A percentile compares a stretch with the other conserved stretches of the same genome.
These are phyloP conservation scores for Pilophorus perplexus DNA, from an alignment of 2,888 invertebrate species.

Conservation along the genomic window DNA sequence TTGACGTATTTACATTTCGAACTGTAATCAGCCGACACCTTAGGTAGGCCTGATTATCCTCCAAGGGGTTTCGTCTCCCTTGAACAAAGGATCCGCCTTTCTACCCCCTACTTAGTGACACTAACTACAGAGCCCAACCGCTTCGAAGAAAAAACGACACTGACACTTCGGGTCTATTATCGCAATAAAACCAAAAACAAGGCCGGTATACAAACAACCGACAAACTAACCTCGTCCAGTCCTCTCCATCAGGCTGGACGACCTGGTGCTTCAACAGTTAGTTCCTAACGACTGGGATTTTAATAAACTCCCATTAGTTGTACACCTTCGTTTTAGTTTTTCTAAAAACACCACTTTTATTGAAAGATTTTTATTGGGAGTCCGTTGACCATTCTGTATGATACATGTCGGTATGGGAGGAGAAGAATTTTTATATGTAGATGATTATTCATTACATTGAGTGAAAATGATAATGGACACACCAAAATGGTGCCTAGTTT, in stretches of 20 bases:
- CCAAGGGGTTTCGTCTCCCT: conserved; percentile 18
- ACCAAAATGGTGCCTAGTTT: no score
- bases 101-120: conserved; percentile 37
- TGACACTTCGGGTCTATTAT: conserved; percentile 29
- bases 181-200: conserved; percentile 34
- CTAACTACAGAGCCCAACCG: conserved; percentile 33
- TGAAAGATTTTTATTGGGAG: no score
- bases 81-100: conserved; percentile 22
- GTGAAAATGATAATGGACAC: no score
- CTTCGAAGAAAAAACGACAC: conserved; percentile 18
- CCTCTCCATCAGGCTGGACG: background rate
- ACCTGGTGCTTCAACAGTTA: no score
- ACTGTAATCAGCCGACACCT: conserved; percentile 37
- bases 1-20: conserved; percentile 37
- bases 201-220: conserved; percentile 35
- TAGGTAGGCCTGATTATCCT: conserved; percentile 37
- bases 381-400: no score
- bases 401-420: no score
- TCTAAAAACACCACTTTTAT: no score
- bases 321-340: no score
- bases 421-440: no score
- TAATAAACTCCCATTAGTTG: no score
- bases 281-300: no score
- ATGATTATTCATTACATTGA: no score
- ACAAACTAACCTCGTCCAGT: conserved; percentile 17